Percentiles rank a stretch among this genome's conserved stretches.
phyloP scores from a whole-genome alignment of 2,888 invertebrate species.

The Arge pagana region DNA sequence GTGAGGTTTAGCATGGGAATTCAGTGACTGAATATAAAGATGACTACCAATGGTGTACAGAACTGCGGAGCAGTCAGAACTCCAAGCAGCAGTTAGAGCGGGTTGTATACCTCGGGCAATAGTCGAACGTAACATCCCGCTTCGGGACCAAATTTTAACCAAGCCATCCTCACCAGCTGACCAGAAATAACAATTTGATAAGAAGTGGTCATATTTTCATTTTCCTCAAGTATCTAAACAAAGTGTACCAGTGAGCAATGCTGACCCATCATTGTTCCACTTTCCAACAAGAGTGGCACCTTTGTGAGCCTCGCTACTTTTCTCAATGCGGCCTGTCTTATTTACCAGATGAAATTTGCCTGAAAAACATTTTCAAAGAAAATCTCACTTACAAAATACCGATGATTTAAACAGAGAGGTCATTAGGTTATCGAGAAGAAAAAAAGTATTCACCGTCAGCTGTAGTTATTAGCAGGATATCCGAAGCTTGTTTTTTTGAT shows the following conservation, averaged over 20 bases:
- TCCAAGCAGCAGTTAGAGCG: conserved; percentile 85
- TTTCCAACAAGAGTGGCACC: conserved; percentile 86
- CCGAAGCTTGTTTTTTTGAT: conserved; percentile 68
- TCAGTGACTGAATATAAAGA: conserved; percentile 72
- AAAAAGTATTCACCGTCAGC: conserved; percentile 73
- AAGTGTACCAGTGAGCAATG: conserved; percentile 80
- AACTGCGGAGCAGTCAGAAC: conserved; percentile 71
- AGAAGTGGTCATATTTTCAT: conserved; percentile 3
- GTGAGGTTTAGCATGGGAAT: conserved; percentile 73
- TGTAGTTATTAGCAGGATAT: conserved; percentile 83
- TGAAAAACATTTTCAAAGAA: conserved; percentile 43
- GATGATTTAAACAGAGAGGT: neutral
- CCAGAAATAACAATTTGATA: conserved; percentile 2
- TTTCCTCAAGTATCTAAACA: neutral
- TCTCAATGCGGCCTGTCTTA: conserved; percentile 89
- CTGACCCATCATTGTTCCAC: conserved; percentile 95
- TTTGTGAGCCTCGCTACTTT: conserved; percentile 89
- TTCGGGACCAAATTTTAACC: conserved; percentile 96
- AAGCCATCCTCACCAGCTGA: conserved; percentile 95
- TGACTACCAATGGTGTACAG: conserved; percentile 72
- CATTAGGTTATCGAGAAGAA: conserved; percentile 4
- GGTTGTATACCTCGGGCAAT: conserved; percentile 82
- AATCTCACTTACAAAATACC: neutral
- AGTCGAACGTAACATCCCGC: conserved; percentile 90
- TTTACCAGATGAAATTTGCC: conserved; percentile 86